Percentiles rank a stretch among this genome's conserved stretches.
Conservation (phyloP, 2,797 vertebrate genomes). For the Coracias cyanogaster region DNA sequence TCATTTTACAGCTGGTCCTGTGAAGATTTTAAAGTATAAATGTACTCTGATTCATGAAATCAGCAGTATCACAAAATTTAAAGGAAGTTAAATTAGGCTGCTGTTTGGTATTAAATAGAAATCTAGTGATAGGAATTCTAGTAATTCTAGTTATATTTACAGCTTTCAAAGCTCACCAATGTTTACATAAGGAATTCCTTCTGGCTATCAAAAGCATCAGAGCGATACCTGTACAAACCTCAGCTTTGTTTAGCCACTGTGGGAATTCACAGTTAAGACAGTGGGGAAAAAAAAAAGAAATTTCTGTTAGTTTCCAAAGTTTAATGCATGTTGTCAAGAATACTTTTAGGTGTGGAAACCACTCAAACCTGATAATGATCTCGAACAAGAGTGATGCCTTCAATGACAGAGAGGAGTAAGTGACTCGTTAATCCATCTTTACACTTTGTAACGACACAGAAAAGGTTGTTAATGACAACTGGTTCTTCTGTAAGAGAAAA, state of each 20-base stretch:
- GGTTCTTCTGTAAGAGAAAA: slow-evolving; percentile 64
- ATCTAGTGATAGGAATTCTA: background rate
- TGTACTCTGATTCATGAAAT: background rate
- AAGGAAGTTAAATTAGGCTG: background rate
- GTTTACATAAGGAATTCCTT: background rate
- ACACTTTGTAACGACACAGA: slow-evolving; percentile 57
- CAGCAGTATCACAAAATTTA: background rate
- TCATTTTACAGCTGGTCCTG: background rate
- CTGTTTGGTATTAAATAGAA: background rate
- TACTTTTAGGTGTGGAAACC: background rate
- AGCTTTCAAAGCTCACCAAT: background rate
- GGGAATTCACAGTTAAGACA: background rate
- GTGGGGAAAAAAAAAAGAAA: background rate
- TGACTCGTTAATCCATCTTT: background rate
- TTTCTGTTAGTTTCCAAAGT: background rate
- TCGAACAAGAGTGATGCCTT: background rate
- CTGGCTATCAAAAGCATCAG: background rate
- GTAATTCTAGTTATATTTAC: background rate
- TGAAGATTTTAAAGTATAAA: background rate
- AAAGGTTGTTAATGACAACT: background rate
- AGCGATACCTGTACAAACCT: background rate
- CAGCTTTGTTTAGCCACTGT: background rate
- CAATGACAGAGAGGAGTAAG: slow-evolving; percentile 41
- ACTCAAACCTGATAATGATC: slow-evolving; percentile 67
- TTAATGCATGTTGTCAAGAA: background rate